A percentile compares a stretch with the other conserved stretches of the same genome.
Conservation (phyloP, 2,113 vertebrate genomes). For the Solenodon paradoxus region DNA sequence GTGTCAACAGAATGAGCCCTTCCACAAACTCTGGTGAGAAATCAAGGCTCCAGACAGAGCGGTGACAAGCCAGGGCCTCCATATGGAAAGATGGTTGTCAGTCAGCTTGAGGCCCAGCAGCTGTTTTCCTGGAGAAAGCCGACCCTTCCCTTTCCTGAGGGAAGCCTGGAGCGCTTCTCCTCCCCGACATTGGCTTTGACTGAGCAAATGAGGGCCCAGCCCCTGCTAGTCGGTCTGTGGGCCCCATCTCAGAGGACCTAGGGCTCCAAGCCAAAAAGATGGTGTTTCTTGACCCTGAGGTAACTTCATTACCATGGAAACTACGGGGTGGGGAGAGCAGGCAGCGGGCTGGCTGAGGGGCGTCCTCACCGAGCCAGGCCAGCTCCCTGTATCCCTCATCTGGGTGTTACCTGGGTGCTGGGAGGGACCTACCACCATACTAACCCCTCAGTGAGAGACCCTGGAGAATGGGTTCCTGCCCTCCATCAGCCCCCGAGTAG, state of each 20-base stretch:
- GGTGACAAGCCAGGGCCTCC: not conserved
- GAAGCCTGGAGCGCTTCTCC: not conserved
- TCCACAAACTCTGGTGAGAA: conserved; percentile 44
- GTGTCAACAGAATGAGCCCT: not conserved
- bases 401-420: not conserved
- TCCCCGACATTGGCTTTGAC: not conserved
- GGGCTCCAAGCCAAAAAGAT: conserved; percentile 37
- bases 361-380: not conserved
- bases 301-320: not conserved
- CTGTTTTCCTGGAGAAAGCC: conserved; percentile 18
- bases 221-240: not conserved
- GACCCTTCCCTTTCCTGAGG: conserved; percentile 46
- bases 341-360: not conserved
- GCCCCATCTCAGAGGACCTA: not conserved
- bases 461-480: not conserved
- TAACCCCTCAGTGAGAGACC: not conserved
- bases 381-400: not conserved
- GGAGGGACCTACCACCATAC: not conserved
- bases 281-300: not conserved
- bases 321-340: not conserved
- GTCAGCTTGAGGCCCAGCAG: conserved; percentile 45
- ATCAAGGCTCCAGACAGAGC: conserved; percentile 48
- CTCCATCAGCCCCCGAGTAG: not conserved
- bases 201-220: not conserved
- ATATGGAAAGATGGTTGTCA: conserved; percentile 23